These are phyloP conservation scores for Danio tinwini DNA, from an alignment of 2,797 vertebrate genomes.

Conservation along the genomic window DNA sequence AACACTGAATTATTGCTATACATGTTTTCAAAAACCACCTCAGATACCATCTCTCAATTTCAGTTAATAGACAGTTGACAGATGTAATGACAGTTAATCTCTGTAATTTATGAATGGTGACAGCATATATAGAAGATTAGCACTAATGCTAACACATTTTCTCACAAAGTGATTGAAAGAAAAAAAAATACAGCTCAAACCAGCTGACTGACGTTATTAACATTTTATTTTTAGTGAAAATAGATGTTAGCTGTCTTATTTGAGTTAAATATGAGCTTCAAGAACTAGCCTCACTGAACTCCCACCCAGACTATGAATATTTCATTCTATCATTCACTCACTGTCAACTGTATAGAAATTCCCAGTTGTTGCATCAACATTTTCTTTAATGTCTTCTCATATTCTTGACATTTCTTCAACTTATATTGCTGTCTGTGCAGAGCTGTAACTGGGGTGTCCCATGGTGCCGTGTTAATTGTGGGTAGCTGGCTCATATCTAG, in stretches of 20 bases:
- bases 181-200: neutral
- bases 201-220: neutral
- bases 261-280: slow-evolving; percentile 1
- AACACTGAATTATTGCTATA: too few relatives aligned
- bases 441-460: slow-evolving; percentile 41
- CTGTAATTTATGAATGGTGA: neutral
- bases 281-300: slow-evolving; percentile 9
- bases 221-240: neutral
- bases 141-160: neutral
- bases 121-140: neutral
- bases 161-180: neutral
- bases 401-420: slow-evolving; percentile 37
- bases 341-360: slow-evolving; percentile 16
- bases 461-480: slow-evolving; percentile 48
- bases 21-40: neutral
- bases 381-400: slow-evolving; percentile 38
- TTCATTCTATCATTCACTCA: slow-evolving; percentile 41
- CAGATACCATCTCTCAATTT: neutral
- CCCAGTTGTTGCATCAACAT: slow-evolving; percentile 22
- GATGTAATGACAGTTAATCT: neutral
- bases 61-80: too few relatives aligned
- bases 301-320: slow-evolving; percentile 1
- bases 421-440: slow-evolving; percentile 36
- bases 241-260: slow-evolving; percentile 1
- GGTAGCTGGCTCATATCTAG: slow-evolving; percentile 41